phyloP scores from a whole-genome alignment of 2,113 vertebrate genomes.

The Phrynosoma platyrhinos region DNA sequence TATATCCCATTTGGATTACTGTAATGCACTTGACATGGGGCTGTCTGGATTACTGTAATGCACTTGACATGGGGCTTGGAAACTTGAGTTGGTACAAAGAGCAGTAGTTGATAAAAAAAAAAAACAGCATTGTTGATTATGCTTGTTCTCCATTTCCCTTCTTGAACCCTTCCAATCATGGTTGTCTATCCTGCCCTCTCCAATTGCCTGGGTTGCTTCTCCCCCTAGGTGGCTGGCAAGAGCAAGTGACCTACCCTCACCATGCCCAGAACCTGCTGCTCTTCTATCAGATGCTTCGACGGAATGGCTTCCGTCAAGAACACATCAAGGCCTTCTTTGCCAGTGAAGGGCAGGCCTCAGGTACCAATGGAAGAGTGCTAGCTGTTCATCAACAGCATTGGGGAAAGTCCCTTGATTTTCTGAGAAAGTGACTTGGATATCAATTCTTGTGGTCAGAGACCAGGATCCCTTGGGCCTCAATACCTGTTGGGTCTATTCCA shows the following conservation, averaged over 20 bases:
- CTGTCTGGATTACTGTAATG: no score
- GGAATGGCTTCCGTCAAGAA: slow-evolving; percentile 82
- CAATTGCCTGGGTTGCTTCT: neutral
- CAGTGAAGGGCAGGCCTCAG: slow-evolving; percentile 76
- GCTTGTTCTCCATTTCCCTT: no score
- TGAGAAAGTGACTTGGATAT: no score
- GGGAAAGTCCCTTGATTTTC: neutral
- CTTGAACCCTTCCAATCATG: no score
- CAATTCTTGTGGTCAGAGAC: neutral
- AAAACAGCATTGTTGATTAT: no score
- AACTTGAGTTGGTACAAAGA: no score
- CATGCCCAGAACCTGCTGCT: slow-evolving; percentile 78
- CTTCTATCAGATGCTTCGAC: slow-evolving; percentile 80
- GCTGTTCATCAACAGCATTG: no score
- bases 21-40: no score
- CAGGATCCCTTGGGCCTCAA: neutral
- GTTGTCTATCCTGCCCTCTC: neutral
- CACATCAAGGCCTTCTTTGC: slow-evolving; percentile 86
- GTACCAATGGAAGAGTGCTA: slow-evolving; percentile 53
- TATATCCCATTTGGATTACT: no score
- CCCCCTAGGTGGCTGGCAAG: slow-evolving; percentile 81
- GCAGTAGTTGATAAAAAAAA: no score
- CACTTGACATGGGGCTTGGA: no score
- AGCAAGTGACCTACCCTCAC: slow-evolving; percentile 80
- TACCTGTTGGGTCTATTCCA: neutral